Base-by-base conservation (phyloP, 2,113 vertebrate genomes). In the Nesoenas mayeri region DNA sequence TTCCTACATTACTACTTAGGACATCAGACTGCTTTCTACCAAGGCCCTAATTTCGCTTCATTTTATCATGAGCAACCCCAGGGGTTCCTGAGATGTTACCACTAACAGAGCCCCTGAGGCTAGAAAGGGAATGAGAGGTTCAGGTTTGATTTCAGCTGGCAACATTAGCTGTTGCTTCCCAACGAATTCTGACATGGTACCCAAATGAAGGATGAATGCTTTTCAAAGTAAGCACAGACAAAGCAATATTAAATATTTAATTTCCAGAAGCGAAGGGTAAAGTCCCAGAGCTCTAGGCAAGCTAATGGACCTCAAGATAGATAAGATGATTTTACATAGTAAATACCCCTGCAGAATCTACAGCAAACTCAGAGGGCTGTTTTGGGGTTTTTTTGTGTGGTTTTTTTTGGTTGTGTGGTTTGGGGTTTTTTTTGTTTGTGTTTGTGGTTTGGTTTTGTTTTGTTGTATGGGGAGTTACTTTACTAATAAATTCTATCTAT, bases 41-140 rank as follows among this genome's bases (percentile, higher is more conserved):
- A 97, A 82, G 92, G 96, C 93, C 89, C 97, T 98, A 96, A 98
- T 98, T 98, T 97, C 97, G 96, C 95, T 97, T 98, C 95, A 97
- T 98, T 98, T 98, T 96, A 98, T 94, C 97, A 96, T 80, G 96
- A 97, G 91, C 91, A 94, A 95, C 93, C 98, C 96, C 79, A 93
- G 86, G 95, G 96, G 90, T 87, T 98, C 90, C 92, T 42, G 80
- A 93, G 95, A 98, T 92, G 94, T 96, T 97, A 98, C 98, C 98
- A 94, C 97, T 91, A 95, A 93, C 94, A 95, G 65, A 93, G 31
- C 66, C 96, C 91, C 93, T 56, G 48, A 73, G 56, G 65, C 93
- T 26, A 92, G 60, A 69, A 72, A 15, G 74, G 67, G 60, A 82
- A 69, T 57, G 10, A 82, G 67, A 79, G 17, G 91, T 66, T 93